Evolutionary conservation across 2,797 vertebrate genomes (phyloP).

Genomic region (Tapera naevia): DNA sequence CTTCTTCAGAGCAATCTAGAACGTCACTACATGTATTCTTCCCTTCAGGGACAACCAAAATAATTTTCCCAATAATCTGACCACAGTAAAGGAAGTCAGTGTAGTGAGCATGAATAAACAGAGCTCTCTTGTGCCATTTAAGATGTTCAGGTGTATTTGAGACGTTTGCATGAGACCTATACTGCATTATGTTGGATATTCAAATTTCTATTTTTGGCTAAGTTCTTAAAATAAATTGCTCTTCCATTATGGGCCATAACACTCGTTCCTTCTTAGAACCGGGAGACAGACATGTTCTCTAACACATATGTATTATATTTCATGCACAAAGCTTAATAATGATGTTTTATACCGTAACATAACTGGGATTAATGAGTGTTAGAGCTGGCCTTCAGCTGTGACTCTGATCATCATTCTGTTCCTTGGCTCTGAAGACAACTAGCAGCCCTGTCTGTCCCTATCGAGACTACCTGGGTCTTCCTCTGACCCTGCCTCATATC

Average conservation of each 20-base stretch:
- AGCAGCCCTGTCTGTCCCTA: not conserved
- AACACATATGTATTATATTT: not conserved
- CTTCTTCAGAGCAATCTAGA: not conserved
- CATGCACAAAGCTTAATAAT: not conserved
- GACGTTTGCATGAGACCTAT: not conserved
- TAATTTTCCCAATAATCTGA: not conserved
- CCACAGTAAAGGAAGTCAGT: not conserved
- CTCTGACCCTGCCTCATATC: not conserved
- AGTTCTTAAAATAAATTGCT: not conserved
- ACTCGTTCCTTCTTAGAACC: not conserved
- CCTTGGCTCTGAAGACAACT: not conserved
- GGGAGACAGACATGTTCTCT: not conserved
- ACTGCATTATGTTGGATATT: not conserved
- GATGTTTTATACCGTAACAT: not conserved
- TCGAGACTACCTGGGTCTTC: not conserved
- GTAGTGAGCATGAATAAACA: not conserved
- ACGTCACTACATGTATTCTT: not conserved
- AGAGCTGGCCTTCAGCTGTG: not conserved
- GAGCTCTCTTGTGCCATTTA: not conserved
- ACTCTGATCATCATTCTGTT: rapidly evolving
- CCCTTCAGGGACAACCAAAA: not conserved
- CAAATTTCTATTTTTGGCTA: not conserved
- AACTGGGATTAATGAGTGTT: not conserved
- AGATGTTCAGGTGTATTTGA: not conserved
- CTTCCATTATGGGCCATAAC: not conserved